Base-by-base conservation (phyloP, 2,888 invertebrate species). In the Campaea margaritaria region DNA sequence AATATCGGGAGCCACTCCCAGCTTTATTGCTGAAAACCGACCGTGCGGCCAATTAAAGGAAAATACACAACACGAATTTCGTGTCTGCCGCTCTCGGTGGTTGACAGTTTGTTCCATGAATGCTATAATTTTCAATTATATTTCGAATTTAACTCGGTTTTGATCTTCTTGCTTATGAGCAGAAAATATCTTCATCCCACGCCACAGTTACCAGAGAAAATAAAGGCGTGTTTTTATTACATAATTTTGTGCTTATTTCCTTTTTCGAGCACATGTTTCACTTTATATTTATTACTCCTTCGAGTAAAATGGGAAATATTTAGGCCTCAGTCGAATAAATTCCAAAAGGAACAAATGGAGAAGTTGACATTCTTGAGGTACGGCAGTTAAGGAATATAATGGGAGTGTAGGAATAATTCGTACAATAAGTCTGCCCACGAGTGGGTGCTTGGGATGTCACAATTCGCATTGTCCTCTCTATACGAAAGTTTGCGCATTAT, bases 31-130 rank as follows among this genome's bases (percentile, higher is more conserved):
- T 14, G 47, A 52, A 58, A 61, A 21, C 41, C 73, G 81, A 85
- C 84, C 81, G 72, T 76, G 79, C 75, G 70, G 80, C 85, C 86
- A 89, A 89, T 88, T 89, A 89, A 81, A 82, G 75, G 75, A 77
- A 76, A 72, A 78, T 76, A 78, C 78, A 72, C 72, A 76, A 85
- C 85, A 89, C 83, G 85, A 84, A 82, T 73, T 83, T 80, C 80
- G 78, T 83, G 84, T 85, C 78, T 75, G 69, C 72, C 75, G 73
- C 73, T 78, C 74, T 75, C 72, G 72, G 71, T 70, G 73, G 80
- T 78, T 82, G 85, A 86, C 82, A 80, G 79, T 80, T 79, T 31
- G 79, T 77, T 81, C 80, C 78, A 81, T 79, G 78, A 75, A 70
- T 70, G 75, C 82, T 78, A 86, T 86, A 82, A 86, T 81, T 86